Evolutionary conservation across 1,140 invertebrate species (phyloP).

Genomic region (Oncopodura yosiiana): DNA sequence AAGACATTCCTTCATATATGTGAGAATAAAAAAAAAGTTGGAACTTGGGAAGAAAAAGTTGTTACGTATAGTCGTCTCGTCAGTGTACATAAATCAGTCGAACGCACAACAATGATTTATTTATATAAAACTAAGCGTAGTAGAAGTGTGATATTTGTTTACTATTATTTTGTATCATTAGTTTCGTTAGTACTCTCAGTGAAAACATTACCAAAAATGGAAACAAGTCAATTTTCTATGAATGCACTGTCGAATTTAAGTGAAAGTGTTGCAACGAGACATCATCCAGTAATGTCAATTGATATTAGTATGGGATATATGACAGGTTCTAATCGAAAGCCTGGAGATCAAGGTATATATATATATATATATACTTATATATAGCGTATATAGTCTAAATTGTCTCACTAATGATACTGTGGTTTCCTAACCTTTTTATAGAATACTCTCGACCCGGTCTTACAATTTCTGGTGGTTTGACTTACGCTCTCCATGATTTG

Average conservation of each 20-base stretch:
- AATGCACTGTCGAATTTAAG: not conserved
- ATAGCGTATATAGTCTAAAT: not conserved
- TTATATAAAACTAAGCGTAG: not conserved
- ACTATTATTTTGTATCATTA: not conserved
- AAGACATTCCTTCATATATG: too few species aligned
- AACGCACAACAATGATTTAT: too few species aligned
- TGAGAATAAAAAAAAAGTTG: too few species aligned
- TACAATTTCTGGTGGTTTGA: constrained; percentile 70
- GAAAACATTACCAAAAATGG: not conserved
- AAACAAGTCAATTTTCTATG: not conserved
- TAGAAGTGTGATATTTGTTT: not conserved
- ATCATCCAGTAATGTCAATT: too few species aligned
- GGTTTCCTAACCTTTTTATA: too few species aligned
- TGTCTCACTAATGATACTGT: not conserved
- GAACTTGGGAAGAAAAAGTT: too few species aligned
- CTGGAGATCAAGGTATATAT: too few species aligned
- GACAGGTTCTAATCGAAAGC: constrained; percentile 58
- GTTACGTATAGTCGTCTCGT: too few species aligned
- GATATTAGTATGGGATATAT: constrained; percentile 40
- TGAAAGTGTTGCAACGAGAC: too few species aligned
- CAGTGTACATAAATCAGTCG: too few species aligned
- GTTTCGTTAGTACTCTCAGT: not conserved
- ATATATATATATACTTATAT: constrained; percentile 50
- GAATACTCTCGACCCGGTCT: constrained; percentile 54
- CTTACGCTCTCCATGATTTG: constrained; percentile 53